Evolutionary conservation across 2,888 invertebrate genomes (phyloP).

Genomic region (Cephus runcator): DNA sequence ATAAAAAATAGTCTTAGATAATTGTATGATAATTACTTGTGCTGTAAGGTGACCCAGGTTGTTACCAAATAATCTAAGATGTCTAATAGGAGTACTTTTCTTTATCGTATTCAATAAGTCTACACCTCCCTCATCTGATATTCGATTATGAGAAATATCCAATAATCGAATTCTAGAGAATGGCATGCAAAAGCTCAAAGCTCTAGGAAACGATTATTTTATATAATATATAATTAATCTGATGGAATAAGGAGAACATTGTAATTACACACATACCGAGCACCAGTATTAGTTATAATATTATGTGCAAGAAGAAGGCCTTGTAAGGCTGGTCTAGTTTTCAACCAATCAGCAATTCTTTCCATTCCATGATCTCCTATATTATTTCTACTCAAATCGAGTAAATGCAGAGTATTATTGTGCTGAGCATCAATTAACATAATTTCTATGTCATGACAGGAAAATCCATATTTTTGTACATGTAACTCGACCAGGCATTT

Average conservation of each 20-base stretch:
- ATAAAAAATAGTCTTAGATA: not conserved
- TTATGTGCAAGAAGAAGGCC: conserved; percentile 71
- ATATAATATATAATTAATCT: not conserved
- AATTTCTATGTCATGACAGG: conserved; percentile 72
- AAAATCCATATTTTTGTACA: conserved; percentile 71
- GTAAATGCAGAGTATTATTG: conserved; percentile 69
- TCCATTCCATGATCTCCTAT: conserved; percentile 72
- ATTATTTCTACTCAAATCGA: conserved; percentile 72
- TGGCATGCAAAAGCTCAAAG: conserved; percentile 69
- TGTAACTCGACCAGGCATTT: conserved; percentile 68
- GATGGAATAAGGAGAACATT: not conserved
- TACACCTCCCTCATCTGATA: conserved; percentile 68
- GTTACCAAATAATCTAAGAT: conserved; percentile 66
- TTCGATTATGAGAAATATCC: conserved; percentile 70
- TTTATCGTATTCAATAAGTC: conserved; percentile 70
- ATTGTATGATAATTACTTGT: conserved; percentile 41
- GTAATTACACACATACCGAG: conserved; percentile 52
- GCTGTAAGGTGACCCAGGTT: conserved; percentile 52
- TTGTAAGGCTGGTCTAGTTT: conserved; percentile 66
- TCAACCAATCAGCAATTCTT: conserved; percentile 68
- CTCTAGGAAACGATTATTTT: conserved; percentile 50
- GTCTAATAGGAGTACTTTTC: conserved; percentile 65
- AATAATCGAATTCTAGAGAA: conserved; percentile 70
- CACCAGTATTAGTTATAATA: conserved; percentile 69
- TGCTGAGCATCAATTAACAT: conserved; percentile 67